Conservation (phyloP, 2,113 vertebrate genomes). For the Misgurnus mizolepis region DNA sequence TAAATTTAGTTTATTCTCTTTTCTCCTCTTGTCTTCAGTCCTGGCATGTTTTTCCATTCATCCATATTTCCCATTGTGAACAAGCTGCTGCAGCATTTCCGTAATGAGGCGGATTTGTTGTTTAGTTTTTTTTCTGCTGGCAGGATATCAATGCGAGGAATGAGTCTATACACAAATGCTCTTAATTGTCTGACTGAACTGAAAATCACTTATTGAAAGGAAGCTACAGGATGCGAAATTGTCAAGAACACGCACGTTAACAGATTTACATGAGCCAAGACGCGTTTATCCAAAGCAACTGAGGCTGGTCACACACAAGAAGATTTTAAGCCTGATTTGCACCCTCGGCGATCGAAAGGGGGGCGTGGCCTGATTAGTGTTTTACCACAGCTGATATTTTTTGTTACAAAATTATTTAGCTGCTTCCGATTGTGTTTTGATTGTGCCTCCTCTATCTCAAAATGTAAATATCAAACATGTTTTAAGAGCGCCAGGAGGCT, state of each 20-base stretch:
- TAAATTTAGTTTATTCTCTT: constrained; percentile 62
- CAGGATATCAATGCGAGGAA: constrained; percentile 18
- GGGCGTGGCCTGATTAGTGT: too few species aligned
- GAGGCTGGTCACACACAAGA: too few species aligned
- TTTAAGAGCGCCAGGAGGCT: too few species aligned
- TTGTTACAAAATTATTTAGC: too few species aligned
- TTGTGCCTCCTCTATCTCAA: too few species aligned
- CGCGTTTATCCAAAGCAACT: too few species aligned
- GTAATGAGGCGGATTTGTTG: constrained; percentile 11
- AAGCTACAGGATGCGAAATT: constrained; percentile 42
- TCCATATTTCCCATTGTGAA: constrained; percentile 59
- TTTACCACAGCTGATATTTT: too few species aligned
- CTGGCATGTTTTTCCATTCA: constrained; percentile 52
- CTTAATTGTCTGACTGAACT: constrained; percentile 23
- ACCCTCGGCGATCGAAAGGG: too few species aligned
- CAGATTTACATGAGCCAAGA: not conserved
- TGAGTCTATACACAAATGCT: not conserved
- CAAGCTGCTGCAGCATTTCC: constrained; percentile 3
- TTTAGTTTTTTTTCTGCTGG: constrained; percentile 12
- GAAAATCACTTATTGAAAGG: not conserved
- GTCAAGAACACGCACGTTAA: not conserved
- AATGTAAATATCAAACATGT: too few species aligned
- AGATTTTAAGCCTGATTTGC: too few species aligned
- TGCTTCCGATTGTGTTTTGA: too few species aligned
- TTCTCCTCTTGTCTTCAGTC: constrained; percentile 37